Percentiles rank a stretch among this genome's conserved stretches.
phyloP scores from a whole-genome alignment of 2,888 invertebrate species.

The Drosophila leonis region DNA sequence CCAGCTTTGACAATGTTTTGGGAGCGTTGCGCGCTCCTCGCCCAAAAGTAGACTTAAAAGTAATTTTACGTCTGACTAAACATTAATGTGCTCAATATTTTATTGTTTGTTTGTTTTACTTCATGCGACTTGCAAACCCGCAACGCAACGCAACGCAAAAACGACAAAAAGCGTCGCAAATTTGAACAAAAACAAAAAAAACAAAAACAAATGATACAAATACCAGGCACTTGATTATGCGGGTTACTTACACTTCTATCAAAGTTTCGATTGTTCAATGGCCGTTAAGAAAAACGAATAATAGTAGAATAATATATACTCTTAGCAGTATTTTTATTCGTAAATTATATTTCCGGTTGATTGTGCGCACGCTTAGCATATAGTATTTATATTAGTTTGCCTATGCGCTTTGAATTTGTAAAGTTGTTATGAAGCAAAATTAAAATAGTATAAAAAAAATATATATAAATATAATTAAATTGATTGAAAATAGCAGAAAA shows the following conservation, averaged over 20 bases:
- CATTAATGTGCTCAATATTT: conserved; percentile 86
- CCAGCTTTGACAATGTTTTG: not conserved
- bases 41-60: conserved; percentile 84
- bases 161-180: conserved; percentile 43
- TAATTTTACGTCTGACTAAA: conserved; percentile 86
- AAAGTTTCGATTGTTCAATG: conserved; percentile 52
- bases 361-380: not conserved
- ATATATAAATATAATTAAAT: no score
- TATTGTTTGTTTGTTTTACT: conserved; percentile 84
- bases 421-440: not conserved
- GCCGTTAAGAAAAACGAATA: not conserved
- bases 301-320: not conserved
- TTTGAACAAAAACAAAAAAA: conserved; percentile 2
- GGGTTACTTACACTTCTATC: conserved; percentile 53
- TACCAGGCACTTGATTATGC: conserved; percentile 65
- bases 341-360: not conserved
- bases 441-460: no score
- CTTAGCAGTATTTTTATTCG: not conserved
- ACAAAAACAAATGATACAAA: conserved; percentile 28
- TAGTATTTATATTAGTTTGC: no score
- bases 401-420: not conserved
- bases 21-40: conserved; percentile 15
- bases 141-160: not conserved
- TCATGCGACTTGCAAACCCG: conserved; percentile 36
- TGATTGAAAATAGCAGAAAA: no score